Conservation (phyloP, 2,113 vertebrate genomes). For the Callionymus lyra region DNA sequence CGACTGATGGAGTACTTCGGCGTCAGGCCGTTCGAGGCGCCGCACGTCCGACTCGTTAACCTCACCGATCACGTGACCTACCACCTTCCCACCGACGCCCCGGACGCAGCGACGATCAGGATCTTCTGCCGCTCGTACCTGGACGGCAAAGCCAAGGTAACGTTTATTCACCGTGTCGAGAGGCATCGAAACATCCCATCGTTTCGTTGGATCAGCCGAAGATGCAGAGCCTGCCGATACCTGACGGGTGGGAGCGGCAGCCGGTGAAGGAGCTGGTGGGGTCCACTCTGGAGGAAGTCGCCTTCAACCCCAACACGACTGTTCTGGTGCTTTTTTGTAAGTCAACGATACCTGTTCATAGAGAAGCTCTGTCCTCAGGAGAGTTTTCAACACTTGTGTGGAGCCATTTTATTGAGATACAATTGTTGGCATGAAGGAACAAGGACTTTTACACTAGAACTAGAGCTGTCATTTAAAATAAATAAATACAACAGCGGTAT, state of each 20-base stretch:
- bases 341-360: no score
- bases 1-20: constrained; percentile 80
- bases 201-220: constrained; percentile 62
- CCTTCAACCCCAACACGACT: constrained; percentile 74
- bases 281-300: constrained; percentile 77
- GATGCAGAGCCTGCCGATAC: constrained; percentile 77
- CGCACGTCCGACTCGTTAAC: constrained; percentile 78
- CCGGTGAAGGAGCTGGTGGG: constrained; percentile 85
- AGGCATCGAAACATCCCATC: background rate
- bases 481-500: no score
- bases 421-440: no score
- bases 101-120: constrained; percentile 63
- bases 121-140: constrained; percentile 74
- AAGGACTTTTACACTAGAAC: no score
- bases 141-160: constrained; percentile 76
- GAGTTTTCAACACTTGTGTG: no score
- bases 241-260: constrained; percentile 76
- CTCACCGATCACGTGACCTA: constrained; percentile 73
- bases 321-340: constrained; percentile 87
- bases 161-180: background rate
- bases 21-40: constrained; percentile 68
- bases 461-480: no score
- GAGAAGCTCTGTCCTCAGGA: no score
- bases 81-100: constrained; percentile 76
- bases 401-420: no score